Conservation (phyloP, 2,888 invertebrate genomes). For the Allophyes oxyacanthae region DNA sequence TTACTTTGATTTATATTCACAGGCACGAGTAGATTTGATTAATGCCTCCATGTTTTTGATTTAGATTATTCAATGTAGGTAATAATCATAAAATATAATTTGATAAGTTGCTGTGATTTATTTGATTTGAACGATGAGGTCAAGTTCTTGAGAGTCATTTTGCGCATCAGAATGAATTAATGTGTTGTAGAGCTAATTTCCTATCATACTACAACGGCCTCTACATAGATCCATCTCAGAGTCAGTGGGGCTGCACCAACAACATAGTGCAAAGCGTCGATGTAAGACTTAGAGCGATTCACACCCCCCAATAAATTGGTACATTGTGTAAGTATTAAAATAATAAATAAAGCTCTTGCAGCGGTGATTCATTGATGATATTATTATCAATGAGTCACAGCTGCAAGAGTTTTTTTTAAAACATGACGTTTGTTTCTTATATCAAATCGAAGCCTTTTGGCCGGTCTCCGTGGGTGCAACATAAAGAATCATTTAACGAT, state of each 20-base stretch:
- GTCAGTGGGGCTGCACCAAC: slow-evolving; percentile 56
- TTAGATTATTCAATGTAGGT: slow-evolving; percentile 43
- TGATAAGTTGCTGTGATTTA: slow-evolving; percentile 38
- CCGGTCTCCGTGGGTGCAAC: slow-evolving; percentile 27
- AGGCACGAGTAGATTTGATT: slow-evolving; percentile 47
- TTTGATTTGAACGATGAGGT: slow-evolving; percentile 29
- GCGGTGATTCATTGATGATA: too few relatives aligned
- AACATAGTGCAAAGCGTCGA: slow-evolving; percentile 63
- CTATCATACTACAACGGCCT: slow-evolving; percentile 39
- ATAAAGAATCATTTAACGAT: slow-evolving; percentile 44
- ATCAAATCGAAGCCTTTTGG: slow-evolving; percentile 24
- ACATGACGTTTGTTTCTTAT: slow-evolving; percentile 34
- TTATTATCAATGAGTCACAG: slow-evolving; percentile 5
- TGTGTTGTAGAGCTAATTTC: slow-evolving; percentile 57
- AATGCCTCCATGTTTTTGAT: slow-evolving; percentile 41
- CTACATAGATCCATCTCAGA: slow-evolving; percentile 66
- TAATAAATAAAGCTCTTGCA: too few relatives aligned
- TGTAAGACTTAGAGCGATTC: slow-evolving; percentile 52
- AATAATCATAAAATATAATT: slow-evolving; percentile 50
- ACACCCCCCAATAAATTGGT: slow-evolving; percentile 22
- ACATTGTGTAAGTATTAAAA: not conserved
- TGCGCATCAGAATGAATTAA: slow-evolving; percentile 23
- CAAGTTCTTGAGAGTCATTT: slow-evolving; percentile 31
- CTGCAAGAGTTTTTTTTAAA: slow-evolving; percentile 14
- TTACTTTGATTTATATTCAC: slow-evolving; percentile 44